These are phyloP conservation scores for Tricholaema leucomelas DNA, from an alignment of 2,113 vertebrate genomes.

Conservation along the genomic window DNA sequence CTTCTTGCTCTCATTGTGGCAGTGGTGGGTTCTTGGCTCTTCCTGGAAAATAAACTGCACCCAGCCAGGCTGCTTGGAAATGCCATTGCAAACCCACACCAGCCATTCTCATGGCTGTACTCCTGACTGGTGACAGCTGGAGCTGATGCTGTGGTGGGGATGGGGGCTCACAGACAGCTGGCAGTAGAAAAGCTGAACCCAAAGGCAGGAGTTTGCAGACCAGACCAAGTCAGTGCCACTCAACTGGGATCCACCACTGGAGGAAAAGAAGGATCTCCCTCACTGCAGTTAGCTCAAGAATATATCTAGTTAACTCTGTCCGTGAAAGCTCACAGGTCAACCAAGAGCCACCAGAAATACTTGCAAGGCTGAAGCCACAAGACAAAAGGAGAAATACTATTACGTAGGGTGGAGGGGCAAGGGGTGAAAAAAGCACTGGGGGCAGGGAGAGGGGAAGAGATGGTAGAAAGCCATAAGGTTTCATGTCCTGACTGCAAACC, in stretches of 20 bases:
- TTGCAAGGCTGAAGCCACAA: neutral
- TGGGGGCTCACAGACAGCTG: neutral
- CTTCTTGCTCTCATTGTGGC: neutral
- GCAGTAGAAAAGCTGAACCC: neutral
- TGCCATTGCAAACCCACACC: neutral
- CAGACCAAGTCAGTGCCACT: neutral
- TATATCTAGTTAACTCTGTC: neutral
- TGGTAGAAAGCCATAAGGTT: neutral
- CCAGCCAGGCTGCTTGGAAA: neutral
- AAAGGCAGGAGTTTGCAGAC: neutral
- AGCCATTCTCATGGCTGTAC: neutral
- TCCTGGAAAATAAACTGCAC: neutral
- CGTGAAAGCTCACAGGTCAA: neutral
- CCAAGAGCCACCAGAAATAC: neutral
- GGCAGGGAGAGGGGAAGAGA: neutral
- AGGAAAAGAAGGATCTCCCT: neutral
- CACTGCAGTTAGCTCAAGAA: neutral
- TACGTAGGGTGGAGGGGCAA: neutral
- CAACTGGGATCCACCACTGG: neutral
- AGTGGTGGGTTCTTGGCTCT: neutral
- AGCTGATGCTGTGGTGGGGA: neutral
- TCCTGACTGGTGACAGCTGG: neutral
- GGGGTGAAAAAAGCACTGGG: accelerated
- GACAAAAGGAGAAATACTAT: neutral
- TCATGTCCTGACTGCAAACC: neutral